A percentile compares a stretch with the other conserved stretches of the same genome.
phyloP scores from a whole-genome alignment of 2,113 vertebrate species.

The Otocyon megalotis region DNA sequence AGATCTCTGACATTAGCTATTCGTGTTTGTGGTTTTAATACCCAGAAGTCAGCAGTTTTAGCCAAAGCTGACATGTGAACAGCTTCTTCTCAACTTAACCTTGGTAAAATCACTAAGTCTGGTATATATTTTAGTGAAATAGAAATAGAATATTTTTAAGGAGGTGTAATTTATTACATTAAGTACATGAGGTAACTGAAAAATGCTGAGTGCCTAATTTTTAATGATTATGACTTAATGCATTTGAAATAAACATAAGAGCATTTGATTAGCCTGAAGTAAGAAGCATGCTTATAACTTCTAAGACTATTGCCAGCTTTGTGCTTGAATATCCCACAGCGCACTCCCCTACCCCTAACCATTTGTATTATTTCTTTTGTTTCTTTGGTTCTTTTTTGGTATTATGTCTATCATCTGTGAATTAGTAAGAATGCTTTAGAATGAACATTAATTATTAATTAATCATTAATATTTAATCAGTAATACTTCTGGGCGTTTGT shows the following conservation, averaged over 20 bases:
- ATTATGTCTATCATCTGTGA: conserved; percentile 36
- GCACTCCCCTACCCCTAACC: neutral
- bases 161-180: conserved; percentile 15
- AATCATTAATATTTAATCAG: conserved; percentile 63
- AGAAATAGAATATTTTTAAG: neutral
- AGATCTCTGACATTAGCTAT: neutral
- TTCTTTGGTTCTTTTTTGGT: neutral
- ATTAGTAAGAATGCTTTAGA: conserved; percentile 47
- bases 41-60: neutral
- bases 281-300: neutral
- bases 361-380: conserved; percentile 31
- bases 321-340: neutral
- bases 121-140: conserved; percentile 52
- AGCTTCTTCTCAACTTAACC: neutral
- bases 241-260: neutral
- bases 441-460: neutral
- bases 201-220: neutral
- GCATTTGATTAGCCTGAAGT: neutral
- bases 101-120: neutral
- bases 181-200: neutral
- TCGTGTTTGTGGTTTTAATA: neutral
- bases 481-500: neutral
- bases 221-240: neutral
- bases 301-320: neutral
- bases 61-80: neutral